Percentiles rank a stretch among this genome's conserved stretches.
These are phyloP conservation scores for Euwallacea similis DNA, from an alignment of 1,140 invertebrate genomes.

Conservation along the genomic window DNA sequence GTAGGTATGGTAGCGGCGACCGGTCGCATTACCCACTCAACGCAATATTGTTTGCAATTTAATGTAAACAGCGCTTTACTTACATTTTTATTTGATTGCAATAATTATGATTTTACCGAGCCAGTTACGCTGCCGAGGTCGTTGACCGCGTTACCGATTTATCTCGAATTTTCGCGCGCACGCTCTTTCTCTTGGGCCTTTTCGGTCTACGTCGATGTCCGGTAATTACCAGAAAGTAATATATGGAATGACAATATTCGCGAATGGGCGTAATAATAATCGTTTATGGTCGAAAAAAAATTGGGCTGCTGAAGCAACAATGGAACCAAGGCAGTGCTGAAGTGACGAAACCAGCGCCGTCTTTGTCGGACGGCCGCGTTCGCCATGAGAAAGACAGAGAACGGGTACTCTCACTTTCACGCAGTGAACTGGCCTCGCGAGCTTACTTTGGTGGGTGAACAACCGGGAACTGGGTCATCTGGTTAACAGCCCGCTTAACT, in stretches of 20 bases:
- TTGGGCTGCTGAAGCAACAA: constrained; percentile 33
- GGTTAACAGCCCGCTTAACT: constrained; percentile 57
- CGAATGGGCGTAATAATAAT: constrained; percentile 1
- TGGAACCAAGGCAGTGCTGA: constrained; percentile 21
- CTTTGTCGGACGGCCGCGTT: constrained; percentile 26
- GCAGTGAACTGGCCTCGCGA: constrained; percentile 54
- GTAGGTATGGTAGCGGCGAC: no score
- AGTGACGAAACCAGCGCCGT: constrained; percentile 45
- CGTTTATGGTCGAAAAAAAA: constrained; percentile 19
- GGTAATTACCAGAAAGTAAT: neutral
- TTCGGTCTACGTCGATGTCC: constrained; percentile 4
- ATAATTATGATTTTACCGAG: constrained; percentile 29
- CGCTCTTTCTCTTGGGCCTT: neutral
- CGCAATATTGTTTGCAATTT: constrained; percentile 34
- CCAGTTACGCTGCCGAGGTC: constrained; percentile 34
- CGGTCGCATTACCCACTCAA: constrained; percentile 1
- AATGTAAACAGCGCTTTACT: constrained; percentile 39
- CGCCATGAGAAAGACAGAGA: constrained; percentile 42
- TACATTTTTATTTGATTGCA: constrained; percentile 41
- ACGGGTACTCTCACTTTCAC: constrained; percentile 64
- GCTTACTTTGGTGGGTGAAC: constrained; percentile 58
- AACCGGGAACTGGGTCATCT: constrained; percentile 68
- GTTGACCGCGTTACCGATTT: constrained; percentile 25
- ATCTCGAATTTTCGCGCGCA: constrained; percentile 15
- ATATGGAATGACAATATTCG: neutral